phyloP scores from a whole-genome alignment of 2,113 vertebrate species.

The Solenodon paradoxus region DNA sequence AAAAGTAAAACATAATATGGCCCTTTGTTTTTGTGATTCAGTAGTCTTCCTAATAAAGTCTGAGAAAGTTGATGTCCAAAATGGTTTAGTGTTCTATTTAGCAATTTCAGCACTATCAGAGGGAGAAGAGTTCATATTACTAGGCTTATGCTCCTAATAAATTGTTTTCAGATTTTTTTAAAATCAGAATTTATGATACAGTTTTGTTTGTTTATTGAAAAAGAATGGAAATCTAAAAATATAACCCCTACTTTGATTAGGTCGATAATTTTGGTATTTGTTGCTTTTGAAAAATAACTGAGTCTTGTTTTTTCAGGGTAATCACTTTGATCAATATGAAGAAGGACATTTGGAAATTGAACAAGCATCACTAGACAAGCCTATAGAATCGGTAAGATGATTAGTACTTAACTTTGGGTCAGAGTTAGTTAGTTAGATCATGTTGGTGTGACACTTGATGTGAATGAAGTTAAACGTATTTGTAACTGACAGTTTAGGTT shows the following conservation, averaged over 20 bases:
- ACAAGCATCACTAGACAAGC: slow-evolving; percentile 98
- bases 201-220: slow-evolving; percentile 6
- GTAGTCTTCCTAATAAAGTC: not conserved
- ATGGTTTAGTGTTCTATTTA: slow-evolving; percentile 29
- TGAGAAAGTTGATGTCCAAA: not conserved
- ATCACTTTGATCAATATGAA: slow-evolving; percentile 99
- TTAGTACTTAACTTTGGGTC: slow-evolving; percentile 68
- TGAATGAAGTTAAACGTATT: slow-evolving; percentile 76
- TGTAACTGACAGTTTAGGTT: slow-evolving; percentile 29
- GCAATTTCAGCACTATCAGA: not conserved
- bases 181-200: not conserved
- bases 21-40: slow-evolving; percentile 12
- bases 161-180: not conserved
- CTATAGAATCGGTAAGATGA: slow-evolving; percentile 99
- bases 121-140: not conserved
- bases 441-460: slow-evolving; percentile 86
- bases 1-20: slow-evolving; percentile 13
- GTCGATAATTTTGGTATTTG: not conserved
- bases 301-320: slow-evolving; percentile 87
- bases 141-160: not conserved
- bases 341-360: slow-evolving; percentile 99
- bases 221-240: slow-evolving; percentile 26
- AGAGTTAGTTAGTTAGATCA: slow-evolving; percentile 73
- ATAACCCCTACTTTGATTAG: not conserved
- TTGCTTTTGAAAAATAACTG: slow-evolving; percentile 49